Base-by-base conservation (phyloP, 1,140 invertebrate genomes). In the Micrasema longulum region DNA sequence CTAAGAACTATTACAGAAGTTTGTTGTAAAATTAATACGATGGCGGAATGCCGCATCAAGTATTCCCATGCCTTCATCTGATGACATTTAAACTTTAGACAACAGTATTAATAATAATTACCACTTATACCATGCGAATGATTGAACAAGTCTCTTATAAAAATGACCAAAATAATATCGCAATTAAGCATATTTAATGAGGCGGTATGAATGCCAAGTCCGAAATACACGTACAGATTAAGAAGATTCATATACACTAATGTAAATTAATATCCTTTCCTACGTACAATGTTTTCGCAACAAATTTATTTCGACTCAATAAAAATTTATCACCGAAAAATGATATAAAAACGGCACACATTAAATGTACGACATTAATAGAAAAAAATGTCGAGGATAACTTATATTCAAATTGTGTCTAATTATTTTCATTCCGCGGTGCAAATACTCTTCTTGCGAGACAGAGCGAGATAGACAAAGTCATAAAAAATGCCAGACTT, bases 361-460 rank as follows among this genome's bases (percentile, higher is more conserved):
- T 70, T 70, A 70, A 26, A 57, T 52, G 47, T 70, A 70, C 31
- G 60, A 70, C 55, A 62, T 31, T 60, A 18, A 41, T 52, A 52
- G 55, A 63, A 63, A 70, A 53, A 57, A 62, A 70, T 52, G 45
- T 52, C 55, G 68, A 70, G 55, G 57, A 70, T 63, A 70, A 63
- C 68, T 62, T 63, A 63, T 70, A 70, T 70, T 70, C 68, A 70
- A 70, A 70, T 70, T 52, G 18, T 26, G 43, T 70, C 68, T 70
- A 70, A 70, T 70, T 70, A 70, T 70, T 70, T 70, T 70, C 55
- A 70, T 72, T 48, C 66, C 20, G 20, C 62, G 52, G 70, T 72
- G 71, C 55, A 70, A 70, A 70, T 43, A 63, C 55, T 47, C 14
- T 50, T 52, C 36, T 26, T 26, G 55, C 48, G 57, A 20, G 68